Evolutionary conservation across 1,140 invertebrate species (phyloP), one percentile per base, ranked within the genome.

Genomic region (Diploscapter pachys): DNA sequence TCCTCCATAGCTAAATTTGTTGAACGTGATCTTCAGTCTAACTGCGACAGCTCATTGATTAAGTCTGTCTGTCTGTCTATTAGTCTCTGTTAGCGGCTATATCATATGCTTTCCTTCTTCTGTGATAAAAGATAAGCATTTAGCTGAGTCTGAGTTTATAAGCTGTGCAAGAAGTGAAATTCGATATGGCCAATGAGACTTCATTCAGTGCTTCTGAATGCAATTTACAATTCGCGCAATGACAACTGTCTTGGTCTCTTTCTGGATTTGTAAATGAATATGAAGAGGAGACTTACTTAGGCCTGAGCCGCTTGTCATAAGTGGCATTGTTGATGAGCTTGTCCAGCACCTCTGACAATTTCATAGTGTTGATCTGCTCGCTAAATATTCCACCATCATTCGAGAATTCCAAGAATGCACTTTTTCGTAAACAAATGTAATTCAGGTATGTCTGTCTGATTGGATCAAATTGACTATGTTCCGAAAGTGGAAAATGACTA

Each of bases 281-380:
- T 31, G 31, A 31, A 31, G 31, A 31, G 31, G 31, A 0, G 31
- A 31, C 51, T 48, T 31, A 76, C 75, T 95, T 95, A 85, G 94
- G 94, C 89, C 94, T 92, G 90, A 96, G 92, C 91, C 94, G 91
- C 91, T 96, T 96, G 89, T 96, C 94, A 89, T 96, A 96, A 52
- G 69, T 83, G n/a, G 73, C 73, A 53, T 64, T 64, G 63, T 83
- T 79, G 2, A 79, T 83, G 9, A 83, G 70, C 31, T 76, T 63
- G 57, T 83, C 80, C 5, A 83, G 71, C 52, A 83, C 76, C 63
- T 82, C 51, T 52, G 78, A 80, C 6, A 80, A 52, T 53, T 71
- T 62, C 53, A 54, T 6, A 61, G 77, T 78, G 51, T 78, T 78
- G 62, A 72, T 72, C 5, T 63, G 71, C 56, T 31, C 31, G 31